Conservation (phyloP, 2,888 invertebrate genomes). For the Tetragonula carbonaria region DNA sequence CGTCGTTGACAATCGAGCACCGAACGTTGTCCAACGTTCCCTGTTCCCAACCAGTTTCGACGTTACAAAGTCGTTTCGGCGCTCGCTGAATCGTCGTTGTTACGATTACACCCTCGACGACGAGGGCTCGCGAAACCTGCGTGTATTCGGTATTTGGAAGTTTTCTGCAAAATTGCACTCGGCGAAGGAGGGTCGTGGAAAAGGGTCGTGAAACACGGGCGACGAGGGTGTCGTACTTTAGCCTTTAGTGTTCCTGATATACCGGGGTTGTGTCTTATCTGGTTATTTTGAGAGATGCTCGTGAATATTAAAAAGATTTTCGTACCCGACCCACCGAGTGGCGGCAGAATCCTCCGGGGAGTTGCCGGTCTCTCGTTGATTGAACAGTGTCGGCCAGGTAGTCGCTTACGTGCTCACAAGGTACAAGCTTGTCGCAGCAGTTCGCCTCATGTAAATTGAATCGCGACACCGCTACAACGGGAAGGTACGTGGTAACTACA, state of each 20-base stretch:
- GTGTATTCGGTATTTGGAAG: not conserved
- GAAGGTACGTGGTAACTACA: slow-evolving; percentile 1
- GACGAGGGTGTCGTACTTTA: slow-evolving; percentile 27
- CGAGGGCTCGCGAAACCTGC: not conserved
- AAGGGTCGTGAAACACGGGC: not conserved
- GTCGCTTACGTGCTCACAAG: slow-evolving; percentile 31
- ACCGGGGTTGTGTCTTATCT: slow-evolving; percentile 64
- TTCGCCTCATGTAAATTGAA: slow-evolving; percentile 45
- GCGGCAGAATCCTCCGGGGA: slow-evolving; percentile 4
- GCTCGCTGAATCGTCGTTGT: not conserved
- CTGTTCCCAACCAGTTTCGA: not conserved
- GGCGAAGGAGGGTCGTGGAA: not conserved
- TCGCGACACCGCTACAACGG: slow-evolving; percentile 13
- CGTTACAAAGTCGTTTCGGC: too few relatives aligned
- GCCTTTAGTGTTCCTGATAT: slow-evolving; percentile 32
- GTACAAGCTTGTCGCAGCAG: slow-evolving; percentile 17
- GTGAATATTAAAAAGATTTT: slow-evolving; percentile 51
- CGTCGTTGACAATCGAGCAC: not conserved
- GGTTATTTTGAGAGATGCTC: slow-evolving; percentile 57
- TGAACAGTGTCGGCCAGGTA: slow-evolving; percentile 30
- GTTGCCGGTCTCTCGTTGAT: slow-evolving; percentile 18
- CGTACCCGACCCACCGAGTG: not conserved
- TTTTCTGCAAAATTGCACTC: not conserved
- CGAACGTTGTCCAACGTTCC: not conserved
- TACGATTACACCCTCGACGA: too few relatives aligned